These are phyloP conservation scores for Hydriomena furcata DNA, from an alignment of 2,888 invertebrate species.

Conservation along the genomic window DNA sequence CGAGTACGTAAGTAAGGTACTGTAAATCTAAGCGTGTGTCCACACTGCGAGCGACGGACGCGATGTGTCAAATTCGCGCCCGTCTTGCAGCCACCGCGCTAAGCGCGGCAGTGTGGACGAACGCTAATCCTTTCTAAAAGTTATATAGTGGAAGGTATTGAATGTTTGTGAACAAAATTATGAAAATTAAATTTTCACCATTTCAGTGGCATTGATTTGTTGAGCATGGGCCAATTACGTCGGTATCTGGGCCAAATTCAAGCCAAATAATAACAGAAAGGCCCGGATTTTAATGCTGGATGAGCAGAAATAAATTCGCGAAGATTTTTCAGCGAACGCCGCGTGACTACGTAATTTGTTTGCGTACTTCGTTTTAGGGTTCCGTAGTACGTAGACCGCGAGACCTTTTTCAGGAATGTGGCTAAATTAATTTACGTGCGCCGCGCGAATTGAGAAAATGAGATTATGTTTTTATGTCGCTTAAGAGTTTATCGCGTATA, in stretches of 20 bases:
- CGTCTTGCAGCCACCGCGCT: too few relatives aligned
- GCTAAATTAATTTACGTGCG: constrained; percentile 34
- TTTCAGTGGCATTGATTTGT: constrained; percentile 11
- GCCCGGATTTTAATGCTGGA: constrained; percentile 59
- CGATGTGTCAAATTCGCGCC: too few relatives aligned
- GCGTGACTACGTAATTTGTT: constrained; percentile 64
- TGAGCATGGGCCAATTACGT: constrained; percentile 14
- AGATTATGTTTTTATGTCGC: constrained; percentile 33
- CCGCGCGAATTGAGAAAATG: constrained; percentile 28
- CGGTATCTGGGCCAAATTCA: constrained; percentile 23
- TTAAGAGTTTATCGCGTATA: constrained; percentile 31
- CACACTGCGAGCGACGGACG: too few relatives aligned
- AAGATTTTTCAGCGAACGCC: constrained; percentile 69
- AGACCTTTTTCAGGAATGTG: constrained; percentile 27
- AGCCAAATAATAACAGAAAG: constrained; percentile 59
- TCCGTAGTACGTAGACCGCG: constrained; percentile 28
- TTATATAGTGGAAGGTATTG: too few relatives aligned
- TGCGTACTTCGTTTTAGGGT: constrained; percentile 45
- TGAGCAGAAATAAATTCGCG: constrained; percentile 66
- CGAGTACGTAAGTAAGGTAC: too few relatives aligned
- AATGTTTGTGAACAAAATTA: background rate
- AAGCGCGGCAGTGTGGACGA: too few relatives aligned
- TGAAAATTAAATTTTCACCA: constrained; percentile 1
- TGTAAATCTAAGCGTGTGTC: too few relatives aligned
- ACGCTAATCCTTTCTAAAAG: too few relatives aligned